Evolutionary conservation across 2,797 vertebrate genomes (phyloP), one percentile per base, ranked within the genome.

Genomic region (Lutjanus argentimaculatus): DNA sequence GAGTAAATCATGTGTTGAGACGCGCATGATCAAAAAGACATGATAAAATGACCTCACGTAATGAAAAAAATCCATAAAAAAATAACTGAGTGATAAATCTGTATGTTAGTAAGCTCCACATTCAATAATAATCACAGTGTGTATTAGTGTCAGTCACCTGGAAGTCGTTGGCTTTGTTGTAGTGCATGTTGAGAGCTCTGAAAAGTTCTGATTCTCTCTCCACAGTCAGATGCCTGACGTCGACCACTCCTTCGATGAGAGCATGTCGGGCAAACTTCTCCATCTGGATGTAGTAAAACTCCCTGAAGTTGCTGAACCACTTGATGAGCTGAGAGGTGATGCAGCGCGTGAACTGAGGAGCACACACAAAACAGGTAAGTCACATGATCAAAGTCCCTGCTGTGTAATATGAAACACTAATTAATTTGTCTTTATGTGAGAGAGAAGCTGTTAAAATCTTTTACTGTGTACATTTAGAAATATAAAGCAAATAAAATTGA

Each of bases 221-320:
- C 85, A 99, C 97, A 82, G 91, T 88, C 80, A 98, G 95, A 73
- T 84, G 80, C 40, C 93, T 74, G 5, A 90, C 77, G 0, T 96
- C 91, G 1, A 83, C 78, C 51, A 93, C 80, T 0, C 97, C 97
- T 4, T 97, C 96, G 19, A 94, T 77, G 73, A 97, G 85, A 12
- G 97, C 97, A 66, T 96, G 96, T 2, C 98, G 96, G 70, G 97
- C 97, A 55, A 95, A 97, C 93, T 98, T 99, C 93, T 99, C 98
- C 96, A 97, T 97, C 94, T 99, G 98, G 95, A 99, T 99, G 88
- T 99, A 99, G 94, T 97, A 99, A 88, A 98, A 99, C 94, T 99
- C 98, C 8, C 98, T 96, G 90, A 99, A 99, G 93, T 99, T 99
- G 89, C 98, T 99, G 95, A 99, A 99, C 98, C 98, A 99, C 90